Base-by-base conservation (phyloP, 2,113 vertebrate genomes). In the Microcebus lehilahytsara region DNA sequence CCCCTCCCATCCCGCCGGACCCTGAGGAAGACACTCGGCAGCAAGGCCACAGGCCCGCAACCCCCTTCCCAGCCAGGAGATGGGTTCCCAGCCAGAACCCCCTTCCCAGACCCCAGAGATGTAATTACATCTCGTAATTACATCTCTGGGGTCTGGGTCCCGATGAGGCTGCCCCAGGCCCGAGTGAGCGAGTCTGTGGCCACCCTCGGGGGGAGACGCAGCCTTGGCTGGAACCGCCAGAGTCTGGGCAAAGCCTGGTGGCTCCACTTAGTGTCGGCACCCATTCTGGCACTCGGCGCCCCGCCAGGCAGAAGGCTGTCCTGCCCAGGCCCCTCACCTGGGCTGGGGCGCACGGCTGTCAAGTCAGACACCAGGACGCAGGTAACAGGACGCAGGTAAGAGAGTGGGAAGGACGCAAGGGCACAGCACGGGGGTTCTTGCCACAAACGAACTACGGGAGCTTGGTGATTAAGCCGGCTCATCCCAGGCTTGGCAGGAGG, bases 261-360 rank as follows among this genome's bases (percentile, higher is more conserved):
- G 3, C 16, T 32, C 23, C 46, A 34, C 60, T 56, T 3, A 0
- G 11, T 13, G 49, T 3, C 0, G 5, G 22, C 22, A 40, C 22
- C 27, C 62, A 53, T 62, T 56, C 10, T 4, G 0, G 62, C 4
- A 27, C 60, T 0, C 0, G 12, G 11, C 3, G 22, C 11, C 40
- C 51, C 40, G 1, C 17, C 40, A 51, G 32, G 60, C 75, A 77
- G 22, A 77, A 32, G 37, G 58, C 32, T 23, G 40, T 5, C 51
- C 32, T 71, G 62, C 37, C 53, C 20, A 7, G 40, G 32, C 25
- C 32, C 60, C 12, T 14, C 27, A 27, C 37, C 69, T 34, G 1
- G 51, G 51, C 51, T 51, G 17, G 25, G 81, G 8, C 3, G 16
- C 12, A 0, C 0, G 0, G 22, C 0, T 0, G 78, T 16, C 40